These are phyloP conservation scores for Montipora efflorescens DNA, from an alignment of 64 coral and sea anemone genomes.

Conservation along the genomic window DNA sequence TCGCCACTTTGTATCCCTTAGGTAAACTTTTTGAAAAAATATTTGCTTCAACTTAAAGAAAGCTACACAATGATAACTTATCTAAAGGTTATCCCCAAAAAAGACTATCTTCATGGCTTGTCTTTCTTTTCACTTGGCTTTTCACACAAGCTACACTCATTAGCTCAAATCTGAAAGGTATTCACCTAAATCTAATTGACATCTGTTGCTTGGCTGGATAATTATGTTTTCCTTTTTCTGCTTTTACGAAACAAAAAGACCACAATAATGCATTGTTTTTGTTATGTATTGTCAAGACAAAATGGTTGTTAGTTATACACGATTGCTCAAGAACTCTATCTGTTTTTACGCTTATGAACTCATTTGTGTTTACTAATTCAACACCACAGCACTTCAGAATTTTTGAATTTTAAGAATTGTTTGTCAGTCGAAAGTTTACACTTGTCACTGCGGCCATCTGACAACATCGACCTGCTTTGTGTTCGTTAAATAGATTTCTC, in stretches of 20 bases:
- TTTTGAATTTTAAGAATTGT: slow-evolving; percentile 42
- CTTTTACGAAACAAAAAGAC: slow-evolving; percentile 3
- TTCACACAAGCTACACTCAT: slow-evolving; percentile 18
- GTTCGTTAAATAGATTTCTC: not conserved
- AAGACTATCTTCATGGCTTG: too few relatives aligned
- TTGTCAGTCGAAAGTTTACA: slow-evolving; percentile 21
- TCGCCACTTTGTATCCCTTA: not conserved
- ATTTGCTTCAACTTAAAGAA: too few relatives aligned
- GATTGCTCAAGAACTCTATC: not conserved
- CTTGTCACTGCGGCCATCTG: not conserved
- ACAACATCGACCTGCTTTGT: slow-evolving; percentile 3
- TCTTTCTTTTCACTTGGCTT: not conserved
- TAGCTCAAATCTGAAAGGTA: not conserved
- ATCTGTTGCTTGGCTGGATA: slow-evolving; percentile 30
- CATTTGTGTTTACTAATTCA: slow-evolving; percentile 39
- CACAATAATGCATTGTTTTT: not conserved
- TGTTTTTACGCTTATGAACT: slow-evolving; percentile 39
- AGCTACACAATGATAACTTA: too few relatives aligned
- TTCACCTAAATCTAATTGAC: slow-evolving; percentile 31
- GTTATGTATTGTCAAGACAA: not conserved
- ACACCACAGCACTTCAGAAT: slow-evolving; percentile 7
- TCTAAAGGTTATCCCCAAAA: too few relatives aligned
- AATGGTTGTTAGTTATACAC: slow-evolving; percentile 14
- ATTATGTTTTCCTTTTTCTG: not conserved
- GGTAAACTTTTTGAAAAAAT: too few relatives aligned